phyloP scores from a whole-genome alignment of 2,113 vertebrate species.

The Pteronura brasiliensis region DNA sequence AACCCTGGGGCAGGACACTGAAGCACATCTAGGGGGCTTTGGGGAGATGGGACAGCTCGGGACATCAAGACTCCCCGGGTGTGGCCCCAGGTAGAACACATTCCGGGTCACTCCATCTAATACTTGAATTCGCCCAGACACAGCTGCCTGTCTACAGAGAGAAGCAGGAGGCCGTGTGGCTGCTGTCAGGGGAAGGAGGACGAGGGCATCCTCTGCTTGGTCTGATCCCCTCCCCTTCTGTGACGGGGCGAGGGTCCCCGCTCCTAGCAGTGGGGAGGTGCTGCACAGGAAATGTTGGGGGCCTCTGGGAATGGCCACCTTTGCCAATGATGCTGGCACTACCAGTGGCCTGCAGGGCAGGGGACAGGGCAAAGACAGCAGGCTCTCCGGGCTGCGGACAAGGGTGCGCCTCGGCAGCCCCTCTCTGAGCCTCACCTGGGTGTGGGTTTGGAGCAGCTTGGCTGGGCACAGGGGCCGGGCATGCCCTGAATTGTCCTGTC shows the following conservation, averaged over 20 bases:
- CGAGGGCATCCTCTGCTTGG: neutral
- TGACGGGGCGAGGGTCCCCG: neutral
- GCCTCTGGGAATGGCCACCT: neutral
- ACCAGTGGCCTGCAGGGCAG: neutral
- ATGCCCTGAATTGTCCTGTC: rapidly evolving
- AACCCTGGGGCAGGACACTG: neutral
- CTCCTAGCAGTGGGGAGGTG: neutral
- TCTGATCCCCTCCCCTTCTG: neutral
- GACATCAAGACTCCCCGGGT: neutral
- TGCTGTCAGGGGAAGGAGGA: neutral
- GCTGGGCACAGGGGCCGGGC: rapidly evolving
- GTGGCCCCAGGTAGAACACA: neutral
- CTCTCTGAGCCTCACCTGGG: neutral
- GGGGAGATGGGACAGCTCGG: neutral
- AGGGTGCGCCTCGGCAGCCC: neutral
- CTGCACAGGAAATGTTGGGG: neutral
- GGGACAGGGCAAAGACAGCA: neutral
- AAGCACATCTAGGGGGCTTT: no score
- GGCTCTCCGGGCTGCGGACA: rapidly evolving
- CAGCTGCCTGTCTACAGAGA: neutral
- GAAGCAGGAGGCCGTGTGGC: neutral
- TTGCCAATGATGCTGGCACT: neutral
- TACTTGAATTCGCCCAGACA: neutral
- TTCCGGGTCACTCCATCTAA: rapidly evolving
- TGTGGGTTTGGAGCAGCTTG: neutral